Evolutionary conservation across 2,888 invertebrate species (phyloP).

Genomic region (Empis stercorea): DNA sequence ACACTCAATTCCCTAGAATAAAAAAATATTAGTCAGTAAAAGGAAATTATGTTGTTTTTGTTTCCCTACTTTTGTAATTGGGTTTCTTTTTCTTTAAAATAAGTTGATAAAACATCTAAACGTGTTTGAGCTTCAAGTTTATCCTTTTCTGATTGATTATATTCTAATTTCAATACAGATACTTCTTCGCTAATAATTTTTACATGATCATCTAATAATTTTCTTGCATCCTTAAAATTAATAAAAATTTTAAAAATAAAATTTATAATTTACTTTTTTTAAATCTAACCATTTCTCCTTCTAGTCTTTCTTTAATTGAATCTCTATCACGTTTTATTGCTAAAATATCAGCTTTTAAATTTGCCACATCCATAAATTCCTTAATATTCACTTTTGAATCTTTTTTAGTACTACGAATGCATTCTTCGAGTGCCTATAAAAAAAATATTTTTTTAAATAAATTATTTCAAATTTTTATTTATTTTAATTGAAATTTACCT

Average conservation of each 20-base stretch:
- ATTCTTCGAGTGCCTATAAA: constrained; percentile 36
- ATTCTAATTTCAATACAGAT: constrained; percentile 42
- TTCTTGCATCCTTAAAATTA: constrained; percentile 30
- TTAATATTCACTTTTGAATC: constrained; percentile 35
- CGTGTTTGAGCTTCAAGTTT: constrained; percentile 67
- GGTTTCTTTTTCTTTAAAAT: constrained; percentile 81
- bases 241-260: neutral
- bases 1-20: constrained; percentile 65
- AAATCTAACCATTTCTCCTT: constrained; percentile 33
- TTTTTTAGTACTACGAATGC: constrained; percentile 35
- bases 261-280: neutral
- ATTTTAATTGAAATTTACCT: constrained; percentile 17
- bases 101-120: constrained; percentile 72
- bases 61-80: constrained; percentile 82
- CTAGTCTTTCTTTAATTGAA: constrained; percentile 35
- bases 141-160: constrained; percentile 52
- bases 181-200: constrained; percentile 39
- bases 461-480: neutral
- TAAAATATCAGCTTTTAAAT: constrained; percentile 45
- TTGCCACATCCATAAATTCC: constrained; percentile 43
- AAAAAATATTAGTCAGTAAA: no score
- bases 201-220: constrained; percentile 35
- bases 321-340: constrained; percentile 43
- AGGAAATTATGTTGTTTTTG: no score
- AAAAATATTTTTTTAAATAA: neutral